Base-by-base conservation (phyloP, 2,113 vertebrate species). In the Eublepharis macularius region DNA sequence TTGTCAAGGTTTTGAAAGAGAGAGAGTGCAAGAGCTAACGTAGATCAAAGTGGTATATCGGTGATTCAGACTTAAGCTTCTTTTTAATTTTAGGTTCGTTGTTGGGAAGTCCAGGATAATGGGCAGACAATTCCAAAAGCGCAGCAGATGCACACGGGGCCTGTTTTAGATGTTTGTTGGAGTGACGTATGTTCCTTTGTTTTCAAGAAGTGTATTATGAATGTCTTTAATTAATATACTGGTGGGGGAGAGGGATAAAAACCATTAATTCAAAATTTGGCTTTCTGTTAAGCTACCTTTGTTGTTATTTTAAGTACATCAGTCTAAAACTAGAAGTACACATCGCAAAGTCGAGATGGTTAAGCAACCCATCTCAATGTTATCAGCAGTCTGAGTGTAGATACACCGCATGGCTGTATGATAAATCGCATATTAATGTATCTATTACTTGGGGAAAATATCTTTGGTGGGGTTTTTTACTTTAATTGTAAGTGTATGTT, bases 81-180 rank as follows among this genome's bases (percentile, higher is more conserved):
- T 45, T 17, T 41, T 54, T 72, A 36, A 87, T 11, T 77, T 89
- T 82, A 99, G 99, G 99, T 99, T 54, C 97, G 99, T 72, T 99
- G 99, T 94, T 99, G 99, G 99, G 99, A 99, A 87, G 98, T 99
- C 77, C 98, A 99, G 29, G 99, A 99, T 91, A 99, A 97, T 0
- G 99, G 99, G 10, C 98, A 99, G 91, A 99, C 98, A 5, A 98
- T 99, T 86, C 99, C 99, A 1, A 99, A 99, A 95, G 99, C 99
- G 84, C 99, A 99, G 94, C 98, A 99, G 94, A 99, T 99, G 98
- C 99, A 99, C 95, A 98, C 98, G 0, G 99, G 98, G 26, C 98
- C 99, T 0, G 98, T 99, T 4, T 94, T 99, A 0, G 99, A 98
- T 80, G 97, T 97, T 74, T 99, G 99, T 93, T 99, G 98, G 99